These are phyloP conservation scores for Antechinus flavipes DNA, from an alignment of 2,113 vertebrate genomes.

Conservation along the genomic window DNA sequence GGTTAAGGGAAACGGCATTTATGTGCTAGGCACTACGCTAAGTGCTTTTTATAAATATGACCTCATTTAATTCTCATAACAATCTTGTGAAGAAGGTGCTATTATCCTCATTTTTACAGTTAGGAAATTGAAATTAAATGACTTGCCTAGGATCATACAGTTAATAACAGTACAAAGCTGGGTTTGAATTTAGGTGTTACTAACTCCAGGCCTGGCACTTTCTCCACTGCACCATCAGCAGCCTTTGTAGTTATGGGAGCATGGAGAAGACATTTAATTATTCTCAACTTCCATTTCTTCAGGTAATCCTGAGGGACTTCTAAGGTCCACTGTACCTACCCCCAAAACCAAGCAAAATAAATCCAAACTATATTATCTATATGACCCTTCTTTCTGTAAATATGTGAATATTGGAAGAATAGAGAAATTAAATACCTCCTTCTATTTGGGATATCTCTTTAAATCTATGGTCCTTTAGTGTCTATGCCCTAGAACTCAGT, in stretches of 20 bases:
- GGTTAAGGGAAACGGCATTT: not conserved
- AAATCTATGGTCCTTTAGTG: not conserved
- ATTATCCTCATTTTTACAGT: not conserved
- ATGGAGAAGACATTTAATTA: not conserved
- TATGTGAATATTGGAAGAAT: not conserved
- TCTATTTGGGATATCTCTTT: not conserved
- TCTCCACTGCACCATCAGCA: not conserved
- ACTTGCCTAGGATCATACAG: not conserved
- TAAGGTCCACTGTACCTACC: not conserved
- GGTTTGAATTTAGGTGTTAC: not conserved
- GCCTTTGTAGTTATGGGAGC: not conserved
- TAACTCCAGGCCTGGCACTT: not conserved
- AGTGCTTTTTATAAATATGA: not conserved
- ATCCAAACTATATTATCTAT: not conserved
- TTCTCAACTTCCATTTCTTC: not conserved
- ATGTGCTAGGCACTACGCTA: not conserved
- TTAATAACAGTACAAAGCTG: not conserved
- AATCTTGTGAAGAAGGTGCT: not conserved
- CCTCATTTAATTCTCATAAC: not conserved
- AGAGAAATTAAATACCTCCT: not conserved
- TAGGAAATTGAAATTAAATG: not conserved
- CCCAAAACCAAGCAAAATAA: not conserved
- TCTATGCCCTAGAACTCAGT: not conserved
- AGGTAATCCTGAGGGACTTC: not conserved
- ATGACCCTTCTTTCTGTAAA: not conserved